Base-by-base conservation (phyloP, 1,140 invertebrate genomes). In the Drosophila subobscura region DNA sequence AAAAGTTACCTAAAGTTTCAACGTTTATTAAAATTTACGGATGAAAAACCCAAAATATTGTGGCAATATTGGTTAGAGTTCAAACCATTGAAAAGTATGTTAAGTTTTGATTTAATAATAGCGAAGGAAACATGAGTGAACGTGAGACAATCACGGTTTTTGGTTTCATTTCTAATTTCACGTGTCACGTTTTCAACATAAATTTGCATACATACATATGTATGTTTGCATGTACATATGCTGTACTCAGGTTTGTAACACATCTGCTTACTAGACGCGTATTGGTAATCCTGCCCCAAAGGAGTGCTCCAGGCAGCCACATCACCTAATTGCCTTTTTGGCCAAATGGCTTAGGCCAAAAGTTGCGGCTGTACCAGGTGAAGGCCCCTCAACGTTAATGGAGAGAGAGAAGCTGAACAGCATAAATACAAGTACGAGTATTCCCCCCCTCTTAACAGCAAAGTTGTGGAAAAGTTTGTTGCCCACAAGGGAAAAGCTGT, bases 181-280 rank as follows among this genome's bases (percentile, higher is more conserved):
- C 53, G 10, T 40, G 75, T 65, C 75, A 78, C 67, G 67, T 78
- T 54, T 45, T 4, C 22, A 14, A 40, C 55, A 57, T 66, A 60
- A 79, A 67, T 78, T 79, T 79, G 70, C 77, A 79, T 75, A 57
- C 54, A 53, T 54, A 49, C n/a, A n/a, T n/a, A n/a, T n/a, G n/a
- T n/a, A n/a, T n/a, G n/a, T n/a, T n/a, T 40, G 45, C 40, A 46
- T 47, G 20, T 16, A 33, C 53, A 45, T 54, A 27, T 27, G 22
- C 49, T 12, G 2, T 7, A 14, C 16, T 1, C 16, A 20, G 16
- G 60, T 20, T 27, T 27, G 5, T 27, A 5, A 6, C 65, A 50
- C 66, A 70, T 27, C 63, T 70, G 66, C 33, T 20, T 8, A 29
- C 42, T 47, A 56, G 47, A 8, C 7, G 8, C 7, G 25, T 10